These are phyloP conservation scores for Cryptoleucopteryx plumbea DNA, from an alignment of 2,113 vertebrate species.

Conservation along the genomic window DNA sequence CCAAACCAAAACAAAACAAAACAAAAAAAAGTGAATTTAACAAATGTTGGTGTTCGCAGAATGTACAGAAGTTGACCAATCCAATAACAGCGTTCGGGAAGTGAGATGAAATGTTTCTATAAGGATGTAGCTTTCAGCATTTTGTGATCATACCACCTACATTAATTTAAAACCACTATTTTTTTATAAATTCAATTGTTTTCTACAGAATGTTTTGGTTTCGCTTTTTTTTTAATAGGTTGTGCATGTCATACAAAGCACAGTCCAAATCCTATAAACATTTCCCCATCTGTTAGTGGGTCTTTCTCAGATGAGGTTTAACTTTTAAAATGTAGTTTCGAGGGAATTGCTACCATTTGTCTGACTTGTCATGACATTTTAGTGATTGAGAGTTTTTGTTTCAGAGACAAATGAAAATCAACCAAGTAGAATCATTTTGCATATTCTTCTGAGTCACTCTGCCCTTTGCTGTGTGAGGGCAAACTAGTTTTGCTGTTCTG, in stretches of 20 bases:
- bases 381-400: conserved; percentile 40
- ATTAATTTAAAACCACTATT: neutral
- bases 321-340: conserved; percentile 32
- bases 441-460: conserved; percentile 54
- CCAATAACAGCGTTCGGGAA: neutral
- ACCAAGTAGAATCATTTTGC: conserved; percentile 16
- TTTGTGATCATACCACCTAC: neutral
- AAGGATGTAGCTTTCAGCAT: neutral
- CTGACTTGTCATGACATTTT: conserved; percentile 62
- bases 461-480: conserved; percentile 35
- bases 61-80: neutral
- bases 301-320: conserved; percentile 22
- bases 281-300: neutral
- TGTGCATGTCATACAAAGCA: neutral
- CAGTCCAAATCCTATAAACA: neutral
- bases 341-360: conserved; percentile 14
- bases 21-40: neutral
- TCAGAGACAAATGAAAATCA: conserved; percentile 52
- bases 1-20: too few relatives aligned
- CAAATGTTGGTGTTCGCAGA: neutral
- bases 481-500: conserved; percentile 39
- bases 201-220: neutral
- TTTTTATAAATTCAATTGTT: neutral
- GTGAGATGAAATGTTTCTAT: neutral
- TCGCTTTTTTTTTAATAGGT: neutral